Conservation (phyloP, 2,888 invertebrate species). For the Nomada ruficornis region DNA sequence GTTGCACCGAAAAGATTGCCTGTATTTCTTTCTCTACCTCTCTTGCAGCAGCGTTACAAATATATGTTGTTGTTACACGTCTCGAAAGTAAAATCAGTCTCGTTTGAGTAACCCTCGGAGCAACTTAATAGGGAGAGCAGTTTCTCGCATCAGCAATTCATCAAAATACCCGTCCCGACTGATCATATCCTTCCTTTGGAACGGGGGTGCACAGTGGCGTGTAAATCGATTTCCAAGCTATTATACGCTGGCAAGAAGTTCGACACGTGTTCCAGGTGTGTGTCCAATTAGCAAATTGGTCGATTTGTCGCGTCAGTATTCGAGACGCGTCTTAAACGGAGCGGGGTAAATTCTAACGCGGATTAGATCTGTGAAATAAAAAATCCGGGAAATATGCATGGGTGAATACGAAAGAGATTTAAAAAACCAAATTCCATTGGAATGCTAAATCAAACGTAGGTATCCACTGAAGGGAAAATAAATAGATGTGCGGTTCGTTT, state of each 20-base stretch:
- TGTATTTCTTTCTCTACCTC: not conserved
- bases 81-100: not conserved
- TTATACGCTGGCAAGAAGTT: not conserved
- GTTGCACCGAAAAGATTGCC: not conserved
- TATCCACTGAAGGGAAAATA: no score
- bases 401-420: no score
- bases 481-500: no score
- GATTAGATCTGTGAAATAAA: no score
- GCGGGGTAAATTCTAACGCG: no score
- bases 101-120: not conserved
- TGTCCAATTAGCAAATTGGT: conserved; percentile 19
- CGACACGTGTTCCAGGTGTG: not conserved
- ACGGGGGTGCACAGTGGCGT: not conserved
- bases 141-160: conserved; percentile 10
- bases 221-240: conserved; percentile 16
- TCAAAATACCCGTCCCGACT: not conserved
- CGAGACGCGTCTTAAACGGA: not conserved
- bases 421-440: no score
- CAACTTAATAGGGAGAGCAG: not conserved
- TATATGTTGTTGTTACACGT: no score
- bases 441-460: no score
- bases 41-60: no score
- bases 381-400: no score
- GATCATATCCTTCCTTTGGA: not conserved
- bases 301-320: not conserved